phyloP scores from a whole-genome alignment of 2,888 invertebrate genomes.

The Vesta saturnalis region DNA sequence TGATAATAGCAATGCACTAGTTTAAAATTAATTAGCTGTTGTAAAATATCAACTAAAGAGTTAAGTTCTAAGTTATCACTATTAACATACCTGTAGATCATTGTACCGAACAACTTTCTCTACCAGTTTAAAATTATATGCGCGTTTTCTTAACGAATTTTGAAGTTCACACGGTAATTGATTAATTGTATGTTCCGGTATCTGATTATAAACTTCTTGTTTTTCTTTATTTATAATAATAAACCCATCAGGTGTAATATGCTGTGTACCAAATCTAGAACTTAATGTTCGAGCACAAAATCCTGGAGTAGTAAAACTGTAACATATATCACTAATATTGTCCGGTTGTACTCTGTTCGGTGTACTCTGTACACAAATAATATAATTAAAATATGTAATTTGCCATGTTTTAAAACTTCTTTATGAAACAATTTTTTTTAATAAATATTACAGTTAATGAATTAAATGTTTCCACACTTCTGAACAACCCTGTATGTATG shows the following conservation, averaged over 20 bases:
- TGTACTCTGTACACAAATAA: too few relatives aligned
- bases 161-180: slow-evolving; percentile 71
- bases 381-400: too few relatives aligned
- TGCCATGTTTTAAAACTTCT: too few relatives aligned
- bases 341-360: too few relatives aligned
- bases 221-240: slow-evolving; percentile 73
- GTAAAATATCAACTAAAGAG: too few relatives aligned
- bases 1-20: too few relatives aligned
- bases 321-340: slow-evolving; percentile 69
- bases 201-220: slow-evolving; percentile 65
- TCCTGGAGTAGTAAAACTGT: slow-evolving; percentile 75
- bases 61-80: not conserved
- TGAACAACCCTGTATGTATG: too few relatives aligned
- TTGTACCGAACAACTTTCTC: slow-evolving; percentile 72
- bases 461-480: too few relatives aligned
- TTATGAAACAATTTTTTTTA: too few relatives aligned
- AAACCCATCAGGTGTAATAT: slow-evolving; percentile 75
- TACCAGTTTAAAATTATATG: slow-evolving; percentile 79
- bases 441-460: too few relatives aligned
- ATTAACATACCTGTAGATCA: slow-evolving; percentile 58
- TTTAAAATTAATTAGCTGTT: too few relatives aligned
- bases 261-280: slow-evolving; percentile 84
- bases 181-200: slow-evolving; percentile 66
- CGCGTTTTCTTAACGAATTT: slow-evolving; percentile 72
- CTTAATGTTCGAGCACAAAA: slow-evolving; percentile 85